phyloP scores from a whole-genome alignment of 2,113 vertebrate genomes.

The Arizona elegans region DNA sequence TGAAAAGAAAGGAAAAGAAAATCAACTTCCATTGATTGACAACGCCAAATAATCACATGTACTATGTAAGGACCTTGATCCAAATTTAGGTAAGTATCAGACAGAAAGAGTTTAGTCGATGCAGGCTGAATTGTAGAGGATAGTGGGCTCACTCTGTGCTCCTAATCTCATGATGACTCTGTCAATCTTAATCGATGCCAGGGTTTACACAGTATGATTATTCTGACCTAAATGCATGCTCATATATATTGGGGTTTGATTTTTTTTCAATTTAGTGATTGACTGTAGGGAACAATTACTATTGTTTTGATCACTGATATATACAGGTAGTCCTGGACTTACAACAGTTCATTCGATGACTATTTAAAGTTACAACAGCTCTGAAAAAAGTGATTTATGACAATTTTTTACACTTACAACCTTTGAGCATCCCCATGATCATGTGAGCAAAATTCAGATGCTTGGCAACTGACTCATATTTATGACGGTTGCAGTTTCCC shows the following conservation, averaged over 20 bases:
- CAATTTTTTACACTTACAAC: neutral
- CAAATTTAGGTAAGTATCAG: neutral
- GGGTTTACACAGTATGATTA: neutral
- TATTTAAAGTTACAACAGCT: neutral
- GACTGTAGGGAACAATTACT: neutral
- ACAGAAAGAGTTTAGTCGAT: neutral
- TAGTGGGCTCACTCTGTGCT: neutral
- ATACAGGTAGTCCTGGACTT: neutral
- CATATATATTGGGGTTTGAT: neutral
- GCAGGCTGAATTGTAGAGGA: neutral
- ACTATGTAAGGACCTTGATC: neutral
- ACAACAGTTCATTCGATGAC: neutral
- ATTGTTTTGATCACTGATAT: neutral
- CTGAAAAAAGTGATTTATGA: neutral
- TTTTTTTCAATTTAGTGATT: neutral
- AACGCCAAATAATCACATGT: neutral
- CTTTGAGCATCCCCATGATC: neutral
- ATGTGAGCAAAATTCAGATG: neutral
- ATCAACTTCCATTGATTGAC: neutral
- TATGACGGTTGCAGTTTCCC: neutral
- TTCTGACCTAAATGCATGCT: neutral
- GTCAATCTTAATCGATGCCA: neutral
- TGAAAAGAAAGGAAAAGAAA: slow-evolving; percentile 6
- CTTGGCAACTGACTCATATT: neutral
- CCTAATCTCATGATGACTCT: neutral